Evolutionary conservation across 2,888 invertebrate species (phyloP).

Genomic region (Caenorhabditis imperialis): DNA sequence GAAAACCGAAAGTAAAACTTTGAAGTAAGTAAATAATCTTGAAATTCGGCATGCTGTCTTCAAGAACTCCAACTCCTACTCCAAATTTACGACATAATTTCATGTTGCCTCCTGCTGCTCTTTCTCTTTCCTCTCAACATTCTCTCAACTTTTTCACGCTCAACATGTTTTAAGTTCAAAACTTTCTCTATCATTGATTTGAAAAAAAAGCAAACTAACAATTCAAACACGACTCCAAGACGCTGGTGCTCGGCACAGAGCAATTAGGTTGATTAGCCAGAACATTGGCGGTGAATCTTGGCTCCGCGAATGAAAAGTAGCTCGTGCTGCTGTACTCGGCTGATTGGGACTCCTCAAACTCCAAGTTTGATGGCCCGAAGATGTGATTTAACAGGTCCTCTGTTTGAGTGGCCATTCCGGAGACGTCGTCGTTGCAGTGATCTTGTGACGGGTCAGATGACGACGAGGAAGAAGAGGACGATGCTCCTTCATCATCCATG

Average conservation of each 20-base stretch:
- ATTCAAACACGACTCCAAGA: constrained; percentile 29
- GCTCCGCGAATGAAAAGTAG: constrained; percentile 30
- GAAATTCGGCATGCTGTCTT: constrained; percentile 10
- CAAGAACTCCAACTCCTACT: too few species aligned
- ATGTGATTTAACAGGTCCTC: too few species aligned
- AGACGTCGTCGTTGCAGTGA: too few species aligned
- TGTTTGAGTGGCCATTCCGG: too few species aligned
- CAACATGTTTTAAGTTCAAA: too few species aligned
- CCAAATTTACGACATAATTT: constrained; percentile 42
- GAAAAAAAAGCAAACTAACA: constrained; percentile 18
- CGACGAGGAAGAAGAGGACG: too few species aligned
- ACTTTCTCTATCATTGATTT: too few species aligned
- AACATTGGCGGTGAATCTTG: constrained; percentile 25
- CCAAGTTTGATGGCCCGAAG: too few species aligned
- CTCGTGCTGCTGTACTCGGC: constrained; percentile 10
- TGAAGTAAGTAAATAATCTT: neutral
- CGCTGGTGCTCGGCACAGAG: neutral
- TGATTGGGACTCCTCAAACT: constrained; percentile 22
- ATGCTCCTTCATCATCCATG: too few species aligned
- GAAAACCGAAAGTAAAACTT: too few species aligned
- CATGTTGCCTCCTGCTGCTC: constrained; percentile 16
- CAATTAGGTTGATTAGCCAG: constrained; percentile 18
- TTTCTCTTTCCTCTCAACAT: neutral
- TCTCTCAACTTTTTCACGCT: neutral
- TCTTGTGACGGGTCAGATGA: too few species aligned